Evolutionary conservation across 2,888 invertebrate species (phyloP).

Genomic region (Andrena trimmerana): DNA sequence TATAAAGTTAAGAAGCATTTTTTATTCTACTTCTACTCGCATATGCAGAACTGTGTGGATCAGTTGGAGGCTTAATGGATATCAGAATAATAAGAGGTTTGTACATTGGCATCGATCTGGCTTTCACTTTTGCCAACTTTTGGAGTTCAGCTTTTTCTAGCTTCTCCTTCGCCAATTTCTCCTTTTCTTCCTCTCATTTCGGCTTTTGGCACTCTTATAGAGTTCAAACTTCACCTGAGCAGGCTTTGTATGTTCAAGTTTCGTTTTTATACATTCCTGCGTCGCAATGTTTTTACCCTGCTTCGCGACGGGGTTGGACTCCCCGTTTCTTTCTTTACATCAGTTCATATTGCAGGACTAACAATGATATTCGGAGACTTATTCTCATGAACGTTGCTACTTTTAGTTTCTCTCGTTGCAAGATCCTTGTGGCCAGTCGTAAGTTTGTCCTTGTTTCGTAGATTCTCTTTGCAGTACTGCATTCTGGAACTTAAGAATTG

Average conservation of each 20-base stretch:
- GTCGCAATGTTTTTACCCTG: conserved; percentile 85
- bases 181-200: conserved; percentile 84
- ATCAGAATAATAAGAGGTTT: conserved; percentile 86
- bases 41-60: conserved; percentile 88
- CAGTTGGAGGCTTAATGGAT: conserved; percentile 87
- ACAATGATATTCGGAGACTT: conserved; percentile 44
- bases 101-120: conserved; percentile 87
- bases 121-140: conserved; percentile 87
- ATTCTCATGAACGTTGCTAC: conserved; percentile 48
- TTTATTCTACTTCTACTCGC: conserved; percentile 44
- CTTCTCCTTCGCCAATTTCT: conserved; percentile 84
- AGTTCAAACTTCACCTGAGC: too few relatives aligned
- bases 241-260: too few relatives aligned
- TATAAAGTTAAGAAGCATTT: conserved; percentile 22
- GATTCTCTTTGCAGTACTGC: too few relatives aligned
- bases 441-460: conserved; percentile 62
- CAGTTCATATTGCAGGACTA: too few relatives aligned
- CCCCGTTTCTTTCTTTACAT: not conserved
- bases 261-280: conserved; percentile 55
- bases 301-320: not conserved
- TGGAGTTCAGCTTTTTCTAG: conserved; percentile 86
- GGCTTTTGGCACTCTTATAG: not conserved
- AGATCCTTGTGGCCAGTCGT: not conserved
- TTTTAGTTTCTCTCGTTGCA: not conserved
- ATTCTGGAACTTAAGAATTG: conserved; percentile 86